These are phyloP conservation scores for Platycnemis pennipes DNA, from an alignment of 2,888 invertebrate genomes.

Conservation along the genomic window DNA sequence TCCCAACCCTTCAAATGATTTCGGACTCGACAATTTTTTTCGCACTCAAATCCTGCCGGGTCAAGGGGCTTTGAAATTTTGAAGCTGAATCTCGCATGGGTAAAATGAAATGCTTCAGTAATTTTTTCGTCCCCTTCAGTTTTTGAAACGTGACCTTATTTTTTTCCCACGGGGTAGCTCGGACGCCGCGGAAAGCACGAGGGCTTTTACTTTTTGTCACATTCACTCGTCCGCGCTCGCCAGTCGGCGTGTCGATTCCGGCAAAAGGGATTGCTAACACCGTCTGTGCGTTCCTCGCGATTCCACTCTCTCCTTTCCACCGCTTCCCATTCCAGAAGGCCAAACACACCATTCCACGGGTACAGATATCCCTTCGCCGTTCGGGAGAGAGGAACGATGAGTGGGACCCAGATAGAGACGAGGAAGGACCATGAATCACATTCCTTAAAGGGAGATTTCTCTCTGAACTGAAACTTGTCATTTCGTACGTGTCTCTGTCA, in stretches of 20 bases:
- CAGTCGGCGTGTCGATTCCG: not conserved
- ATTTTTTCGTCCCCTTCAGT: not conserved
- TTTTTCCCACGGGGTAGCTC: not conserved
- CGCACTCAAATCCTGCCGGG: not conserved
- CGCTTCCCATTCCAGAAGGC: not conserved
- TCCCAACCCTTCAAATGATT: not conserved
- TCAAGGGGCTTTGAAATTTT: not conserved
- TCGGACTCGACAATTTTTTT: not conserved
- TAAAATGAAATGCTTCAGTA: not conserved
- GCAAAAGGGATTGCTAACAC: not conserved
- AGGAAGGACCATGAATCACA: not conserved
- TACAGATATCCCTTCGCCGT: not conserved
- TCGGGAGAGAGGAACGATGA: not conserved
- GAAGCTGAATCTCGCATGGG: not conserved
- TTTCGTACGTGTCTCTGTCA: too few species aligned
- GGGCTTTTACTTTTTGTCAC: not conserved
- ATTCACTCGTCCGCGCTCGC: not conserved
- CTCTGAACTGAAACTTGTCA: too few species aligned
- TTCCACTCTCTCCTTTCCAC: not conserved
- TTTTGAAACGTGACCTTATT: not conserved
- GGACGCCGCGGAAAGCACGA: not conserved
- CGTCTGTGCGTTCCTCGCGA: not conserved
- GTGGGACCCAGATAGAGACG: not conserved
- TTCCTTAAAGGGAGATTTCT: too few species aligned
- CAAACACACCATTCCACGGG: not conserved